Evolutionary conservation across 2,797 vertebrate genomes (phyloP).

Genomic region (Craterocephalus amniculus): DNA sequence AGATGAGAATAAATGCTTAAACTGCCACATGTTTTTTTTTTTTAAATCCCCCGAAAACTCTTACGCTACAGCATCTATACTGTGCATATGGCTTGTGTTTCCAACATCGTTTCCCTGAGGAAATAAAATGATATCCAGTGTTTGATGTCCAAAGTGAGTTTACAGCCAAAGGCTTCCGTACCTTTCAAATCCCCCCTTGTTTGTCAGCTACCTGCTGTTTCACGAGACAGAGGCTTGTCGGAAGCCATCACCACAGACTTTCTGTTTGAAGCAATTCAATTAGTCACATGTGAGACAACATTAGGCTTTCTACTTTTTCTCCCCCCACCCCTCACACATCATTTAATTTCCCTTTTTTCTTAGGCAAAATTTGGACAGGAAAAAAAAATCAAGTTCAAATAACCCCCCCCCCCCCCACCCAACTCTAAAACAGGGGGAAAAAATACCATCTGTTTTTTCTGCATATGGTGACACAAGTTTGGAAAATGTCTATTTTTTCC

Average conservation of each 20-base stretch:
- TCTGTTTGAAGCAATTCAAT: slow-evolving; percentile 83
- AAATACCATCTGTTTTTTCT: slow-evolving; percentile 72
- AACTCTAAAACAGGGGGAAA: slow-evolving; percentile 22
- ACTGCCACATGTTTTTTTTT: slow-evolving; percentile 70
- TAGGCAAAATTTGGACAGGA: slow-evolving; percentile 67
- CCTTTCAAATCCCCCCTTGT: slow-evolving; percentile 80
- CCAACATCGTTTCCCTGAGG: slow-evolving; percentile 77
- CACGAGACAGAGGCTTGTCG: slow-evolving; percentile 83
- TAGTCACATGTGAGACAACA: slow-evolving; percentile 80
- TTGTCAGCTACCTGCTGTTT: slow-evolving; percentile 89
- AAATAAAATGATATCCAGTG: slow-evolving; percentile 82
- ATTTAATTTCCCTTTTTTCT: slow-evolving; percentile 67
- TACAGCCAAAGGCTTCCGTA: slow-evolving; percentile 84
- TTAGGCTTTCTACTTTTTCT: slow-evolving; percentile 71
- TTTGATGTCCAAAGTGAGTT: slow-evolving; percentile 85
- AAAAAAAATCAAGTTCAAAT: slow-evolving; percentile 69
- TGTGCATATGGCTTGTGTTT: slow-evolving; percentile 76
- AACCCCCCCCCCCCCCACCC: background rate
- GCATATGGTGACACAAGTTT: slow-evolving; percentile 72
- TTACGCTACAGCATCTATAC: slow-evolving; percentile 62
- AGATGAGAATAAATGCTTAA: slow-evolving; percentile 46
- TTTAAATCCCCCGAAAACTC: slow-evolving; percentile 48
- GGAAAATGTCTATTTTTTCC: slow-evolving; percentile 58
- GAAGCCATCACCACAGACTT: slow-evolving; percentile 79
- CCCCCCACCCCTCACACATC: slow-evolving; percentile 49